A percentile compares a stretch with the other conserved stretches of the same genome.
Conservation (phyloP, 1,140 invertebrate genomes). For the Pristionchus pacificus region DNA sequence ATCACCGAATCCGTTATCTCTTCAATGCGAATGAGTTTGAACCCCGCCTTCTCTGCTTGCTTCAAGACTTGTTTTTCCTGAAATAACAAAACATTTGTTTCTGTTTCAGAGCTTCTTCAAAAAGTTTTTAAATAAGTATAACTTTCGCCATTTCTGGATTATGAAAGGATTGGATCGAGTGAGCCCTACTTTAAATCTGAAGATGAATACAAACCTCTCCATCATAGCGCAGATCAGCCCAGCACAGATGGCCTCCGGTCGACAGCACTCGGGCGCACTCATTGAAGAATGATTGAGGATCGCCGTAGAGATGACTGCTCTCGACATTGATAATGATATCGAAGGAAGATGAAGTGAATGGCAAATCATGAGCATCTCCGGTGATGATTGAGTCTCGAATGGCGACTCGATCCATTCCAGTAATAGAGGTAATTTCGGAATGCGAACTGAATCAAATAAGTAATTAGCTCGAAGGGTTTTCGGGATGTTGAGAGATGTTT, state of each 20-base stretch:
- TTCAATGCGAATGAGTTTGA: conserved; percentile 1
- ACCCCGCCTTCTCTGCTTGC: not conserved
- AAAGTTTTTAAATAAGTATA: too few relatives aligned
- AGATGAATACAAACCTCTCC: conserved; percentile 6
- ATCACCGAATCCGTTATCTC: conserved; percentile 13
- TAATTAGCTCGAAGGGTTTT: too few relatives aligned
- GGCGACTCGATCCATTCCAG: not conserved
- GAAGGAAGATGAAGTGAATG: not conserved
- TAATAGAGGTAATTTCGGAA: not conserved
- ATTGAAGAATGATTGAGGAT: conserved; percentile 19
- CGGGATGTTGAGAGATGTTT: too few relatives aligned
- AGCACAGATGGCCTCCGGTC: conserved; percentile 17
- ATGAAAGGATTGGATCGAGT: too few relatives aligned
- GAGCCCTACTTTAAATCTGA: too few relatives aligned
- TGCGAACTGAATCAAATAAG: too few relatives aligned
- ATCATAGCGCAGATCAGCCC: conserved; percentile 15
- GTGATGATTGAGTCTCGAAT: not conserved
- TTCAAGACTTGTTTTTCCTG: not conserved
- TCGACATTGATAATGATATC: conserved; percentile 20
- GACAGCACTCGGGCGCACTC: conserved; percentile 12
- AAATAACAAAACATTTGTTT: not conserved
- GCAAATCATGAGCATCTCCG: not conserved
- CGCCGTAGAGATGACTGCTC: conserved; percentile 15
- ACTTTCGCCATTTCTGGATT: too few relatives aligned
- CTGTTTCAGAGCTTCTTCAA: too few relatives aligned